Evolutionary conservation across 2,888 invertebrate genomes (phyloP).

Genomic region (Microplitis deprimator): DNA sequence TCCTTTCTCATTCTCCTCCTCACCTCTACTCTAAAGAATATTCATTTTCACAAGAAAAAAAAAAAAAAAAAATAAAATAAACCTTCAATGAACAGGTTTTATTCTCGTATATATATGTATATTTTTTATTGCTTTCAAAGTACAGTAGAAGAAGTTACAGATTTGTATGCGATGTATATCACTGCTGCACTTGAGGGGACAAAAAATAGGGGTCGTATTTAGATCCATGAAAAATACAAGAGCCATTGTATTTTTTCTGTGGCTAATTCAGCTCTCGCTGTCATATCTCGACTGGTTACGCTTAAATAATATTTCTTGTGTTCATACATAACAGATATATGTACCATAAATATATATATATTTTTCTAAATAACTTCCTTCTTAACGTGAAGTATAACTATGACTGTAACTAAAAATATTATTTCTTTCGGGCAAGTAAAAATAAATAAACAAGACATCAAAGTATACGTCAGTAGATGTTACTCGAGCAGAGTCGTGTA

Average conservation of each 20-base stretch:
- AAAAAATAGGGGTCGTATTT: constrained; percentile 49
- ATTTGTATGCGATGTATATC: constrained; percentile 14
- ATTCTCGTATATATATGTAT: neutral
- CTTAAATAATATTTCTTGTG: constrained; percentile 14
- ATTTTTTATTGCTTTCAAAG: neutral
- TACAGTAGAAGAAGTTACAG: neutral
- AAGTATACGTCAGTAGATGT: constrained; percentile 27
- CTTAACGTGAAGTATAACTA: too few species aligned
- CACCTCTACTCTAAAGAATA: neutral
- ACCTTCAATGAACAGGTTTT: constrained; percentile 1
- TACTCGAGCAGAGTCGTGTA: constrained; percentile 45
- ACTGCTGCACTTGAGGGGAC: constrained; percentile 1
- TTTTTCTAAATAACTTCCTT: too few species aligned
- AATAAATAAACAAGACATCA: constrained; percentile 13
- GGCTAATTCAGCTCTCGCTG: constrained; percentile 61
- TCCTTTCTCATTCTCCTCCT: neutral
- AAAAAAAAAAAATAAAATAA: neutral
- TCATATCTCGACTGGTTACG: constrained; percentile 21
- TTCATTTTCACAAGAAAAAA: constrained; percentile 14
- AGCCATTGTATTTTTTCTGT: constrained; percentile 59
- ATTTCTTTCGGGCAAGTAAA: neutral
- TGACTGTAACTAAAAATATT: neutral
- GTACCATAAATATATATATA: neutral
- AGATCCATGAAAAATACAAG: constrained; percentile 56
- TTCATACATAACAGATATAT: neutral